Percentiles rank a stretch among this genome's conserved stretches.
phyloP scores from a whole-genome alignment of 2,797 vertebrate species.

The Lates japonicus region DNA sequence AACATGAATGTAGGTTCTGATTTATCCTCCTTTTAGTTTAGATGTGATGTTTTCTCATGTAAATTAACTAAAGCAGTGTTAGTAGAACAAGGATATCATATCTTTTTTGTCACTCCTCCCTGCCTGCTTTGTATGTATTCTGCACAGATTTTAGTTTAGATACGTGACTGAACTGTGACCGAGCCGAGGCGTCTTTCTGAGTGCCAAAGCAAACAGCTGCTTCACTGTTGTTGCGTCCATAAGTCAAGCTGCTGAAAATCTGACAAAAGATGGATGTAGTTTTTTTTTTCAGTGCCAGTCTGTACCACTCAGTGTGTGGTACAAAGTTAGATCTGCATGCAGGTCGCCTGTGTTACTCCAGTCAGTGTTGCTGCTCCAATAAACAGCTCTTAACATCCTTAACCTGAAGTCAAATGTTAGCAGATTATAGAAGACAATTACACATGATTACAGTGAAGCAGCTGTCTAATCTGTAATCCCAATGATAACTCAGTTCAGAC shows the following conservation, averaged over 20 bases:
- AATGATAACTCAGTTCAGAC: background rate
- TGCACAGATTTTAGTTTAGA: no score
- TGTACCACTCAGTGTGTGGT: background rate
- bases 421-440: background rate
- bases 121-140: no score
- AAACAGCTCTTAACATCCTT: background rate
- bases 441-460: background rate
- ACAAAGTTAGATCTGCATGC: background rate
- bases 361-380: background rate
- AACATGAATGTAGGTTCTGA: background rate
- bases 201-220: background rate
- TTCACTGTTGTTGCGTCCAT: background rate
- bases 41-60: background rate
- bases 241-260: background rate
- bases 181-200: background rate
- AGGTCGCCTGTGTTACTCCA: background rate
- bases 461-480: background rate
- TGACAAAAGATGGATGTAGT: background rate
- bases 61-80: no score
- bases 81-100: no score
- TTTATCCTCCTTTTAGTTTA: background rate
- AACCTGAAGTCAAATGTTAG: slow-evolving; percentile 18
- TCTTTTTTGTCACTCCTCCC: no score
- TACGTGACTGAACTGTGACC: background rate
- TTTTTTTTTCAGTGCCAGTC: background rate